Evolutionary conservation across 2,888 invertebrate genomes (phyloP).

Genomic region (Onchidella celtica): DNA sequence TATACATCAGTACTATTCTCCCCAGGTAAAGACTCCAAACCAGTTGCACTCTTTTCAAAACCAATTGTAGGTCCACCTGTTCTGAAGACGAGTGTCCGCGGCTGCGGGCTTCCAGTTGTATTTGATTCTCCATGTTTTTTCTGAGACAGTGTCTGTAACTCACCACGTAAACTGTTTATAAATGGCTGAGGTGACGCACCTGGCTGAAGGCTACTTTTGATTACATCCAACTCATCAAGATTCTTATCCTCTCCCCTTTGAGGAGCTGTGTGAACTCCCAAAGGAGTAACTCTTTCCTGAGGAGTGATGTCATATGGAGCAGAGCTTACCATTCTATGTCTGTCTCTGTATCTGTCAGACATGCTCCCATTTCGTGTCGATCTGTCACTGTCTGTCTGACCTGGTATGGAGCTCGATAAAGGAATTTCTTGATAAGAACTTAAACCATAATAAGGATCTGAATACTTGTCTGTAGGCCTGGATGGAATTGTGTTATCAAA

Average conservation of each 20-base stretch:
- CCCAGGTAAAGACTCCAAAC: not conserved
- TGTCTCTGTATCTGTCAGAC: not conserved
- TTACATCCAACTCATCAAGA: constrained; percentile 46
- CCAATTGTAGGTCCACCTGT: not conserved
- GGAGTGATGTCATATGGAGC: not conserved
- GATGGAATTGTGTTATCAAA: constrained; percentile 18
- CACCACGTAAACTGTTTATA: constrained; percentile 50
- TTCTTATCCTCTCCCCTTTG: constrained; percentile 33
- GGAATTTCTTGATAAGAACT: constrained; percentile 39
- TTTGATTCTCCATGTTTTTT: not conserved
- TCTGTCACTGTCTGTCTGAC: not conserved
- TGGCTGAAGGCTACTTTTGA: constrained; percentile 38
- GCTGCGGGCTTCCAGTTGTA: not conserved
- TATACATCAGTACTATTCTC: not conserved
- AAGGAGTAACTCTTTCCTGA: not conserved
- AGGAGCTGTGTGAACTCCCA: constrained; percentile 29
- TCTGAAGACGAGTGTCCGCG: not conserved
- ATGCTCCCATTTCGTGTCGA: not conserved
- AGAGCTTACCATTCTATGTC: not conserved
- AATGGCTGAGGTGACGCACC: constrained; percentile 52
- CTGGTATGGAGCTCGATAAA: not conserved
- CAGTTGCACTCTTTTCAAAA: not conserved
- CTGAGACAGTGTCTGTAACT: constrained; percentile 45
- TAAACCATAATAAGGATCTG: constrained; percentile 30
- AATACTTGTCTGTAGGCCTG: not conserved